These are phyloP conservation scores for Ruditapes philippinarum DNA, from an alignment of 1,140 invertebrate species.

Conservation along the genomic window DNA sequence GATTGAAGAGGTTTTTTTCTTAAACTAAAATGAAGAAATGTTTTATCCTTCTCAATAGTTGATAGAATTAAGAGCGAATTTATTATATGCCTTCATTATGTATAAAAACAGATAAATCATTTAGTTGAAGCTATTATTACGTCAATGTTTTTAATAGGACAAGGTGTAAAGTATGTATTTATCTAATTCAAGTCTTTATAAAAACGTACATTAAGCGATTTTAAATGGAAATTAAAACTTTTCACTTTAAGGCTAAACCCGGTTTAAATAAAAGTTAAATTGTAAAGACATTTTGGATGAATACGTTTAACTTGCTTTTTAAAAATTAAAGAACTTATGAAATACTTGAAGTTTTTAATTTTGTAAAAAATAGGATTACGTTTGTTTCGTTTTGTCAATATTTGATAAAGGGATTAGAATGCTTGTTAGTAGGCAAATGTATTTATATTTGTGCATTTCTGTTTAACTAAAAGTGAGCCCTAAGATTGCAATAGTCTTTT, in stretches of 20 bases:
- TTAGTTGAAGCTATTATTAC: background rate
- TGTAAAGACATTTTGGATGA: background rate
- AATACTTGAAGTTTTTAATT: background rate
- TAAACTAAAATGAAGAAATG: background rate
- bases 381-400: background rate
- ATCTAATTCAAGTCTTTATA: background rate
- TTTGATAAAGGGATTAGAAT: background rate
- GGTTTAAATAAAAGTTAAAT: background rate
- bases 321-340: conserved; percentile 5
- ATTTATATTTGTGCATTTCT: too few species aligned
- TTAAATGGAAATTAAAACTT: background rate
- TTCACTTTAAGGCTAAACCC: background rate
- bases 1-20: background rate
- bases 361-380: background rate
- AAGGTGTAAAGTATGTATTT: background rate
- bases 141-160: background rate
- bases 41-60: background rate
- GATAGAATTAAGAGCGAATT: background rate
- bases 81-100: background rate
- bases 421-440: background rate
- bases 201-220: background rate
- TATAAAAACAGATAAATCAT: background rate
- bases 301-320: background rate
- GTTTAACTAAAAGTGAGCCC: too few species aligned
- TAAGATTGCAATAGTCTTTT: too few species aligned